Percentiles rank a stretch among this genome's conserved stretches.
phyloP scores from a whole-genome alignment of 2,113 vertebrate species.

The Ovis canadensis region DNA sequence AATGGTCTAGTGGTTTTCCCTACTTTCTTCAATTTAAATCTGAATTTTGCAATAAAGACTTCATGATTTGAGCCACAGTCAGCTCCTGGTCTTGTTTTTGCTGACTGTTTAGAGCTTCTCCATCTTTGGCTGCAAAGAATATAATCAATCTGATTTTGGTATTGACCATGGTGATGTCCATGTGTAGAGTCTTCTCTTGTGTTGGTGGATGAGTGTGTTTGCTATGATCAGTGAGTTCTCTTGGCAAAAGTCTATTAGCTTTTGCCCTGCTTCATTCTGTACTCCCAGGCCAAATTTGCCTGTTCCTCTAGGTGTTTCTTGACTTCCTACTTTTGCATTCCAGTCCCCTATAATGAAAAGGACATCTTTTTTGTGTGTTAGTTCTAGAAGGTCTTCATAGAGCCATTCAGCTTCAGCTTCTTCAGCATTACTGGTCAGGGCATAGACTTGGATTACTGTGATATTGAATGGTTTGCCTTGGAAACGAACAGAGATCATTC shows the following conservation, averaged over 20 bases:
- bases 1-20: neutral
- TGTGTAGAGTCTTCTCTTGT: neutral
- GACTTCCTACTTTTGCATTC: neutral
- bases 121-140: neutral
- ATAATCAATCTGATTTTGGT: neutral
- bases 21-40: neutral
- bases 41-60: neutral
- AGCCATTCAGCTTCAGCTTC: neutral
- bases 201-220: neutral
- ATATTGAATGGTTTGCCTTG: neutral
- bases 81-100: neutral
- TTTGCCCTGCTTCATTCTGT: neutral
- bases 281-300: neutral
- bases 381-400: neutral
- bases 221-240: neutral
- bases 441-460: neutral
- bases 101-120: neutral
- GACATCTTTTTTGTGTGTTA: neutral
- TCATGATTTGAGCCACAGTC: neutral
- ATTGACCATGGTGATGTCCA: neutral
- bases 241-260: neutral
- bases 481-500: neutral
- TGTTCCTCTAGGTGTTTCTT: neutral
- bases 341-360: neutral
- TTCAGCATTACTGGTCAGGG: neutral